Conservation (phyloP, 1,140 invertebrate genomes). For the Trichogramma pretiosum region DNA sequence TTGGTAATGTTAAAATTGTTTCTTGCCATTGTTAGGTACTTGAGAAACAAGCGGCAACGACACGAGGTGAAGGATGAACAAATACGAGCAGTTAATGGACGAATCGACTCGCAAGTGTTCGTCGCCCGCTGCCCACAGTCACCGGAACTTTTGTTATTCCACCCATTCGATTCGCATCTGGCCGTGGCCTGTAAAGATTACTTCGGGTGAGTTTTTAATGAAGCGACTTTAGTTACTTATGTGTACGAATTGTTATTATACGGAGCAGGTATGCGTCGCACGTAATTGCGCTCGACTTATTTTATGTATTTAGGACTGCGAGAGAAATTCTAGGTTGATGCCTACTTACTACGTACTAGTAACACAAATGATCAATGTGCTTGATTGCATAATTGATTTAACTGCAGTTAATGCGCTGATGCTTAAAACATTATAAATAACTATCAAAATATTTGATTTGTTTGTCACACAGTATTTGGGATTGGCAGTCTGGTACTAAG, state of each 20-base stretch:
- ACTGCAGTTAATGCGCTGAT: neutral
- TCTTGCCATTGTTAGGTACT: conserved; percentile 37
- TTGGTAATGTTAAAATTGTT: neutral
- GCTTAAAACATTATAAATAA: conserved; percentile 1
- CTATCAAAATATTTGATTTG: conserved; percentile 10
- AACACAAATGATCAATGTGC: neutral
- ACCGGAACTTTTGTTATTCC: conserved; percentile 71
- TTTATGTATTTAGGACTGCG: no score
- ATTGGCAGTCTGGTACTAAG: conserved; percentile 59
- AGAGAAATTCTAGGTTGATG: no score
- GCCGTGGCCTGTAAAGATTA: conserved; percentile 78
- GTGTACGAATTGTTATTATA: no score
- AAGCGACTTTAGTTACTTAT: no score
- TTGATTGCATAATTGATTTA: neutral
- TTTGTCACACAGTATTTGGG: conserved; percentile 57
- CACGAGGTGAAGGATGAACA: conserved; percentile 57
- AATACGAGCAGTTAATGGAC: conserved; percentile 41
- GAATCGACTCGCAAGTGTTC: conserved; percentile 76
- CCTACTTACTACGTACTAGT: no score
- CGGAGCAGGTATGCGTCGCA: no score
- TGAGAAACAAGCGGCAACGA: conserved; percentile 56
- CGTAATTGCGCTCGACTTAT: no score
- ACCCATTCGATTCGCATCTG: conserved; percentile 83
- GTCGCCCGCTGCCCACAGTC: conserved; percentile 67
- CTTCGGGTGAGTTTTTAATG: conserved; percentile 54